Percentiles rank a stretch among this genome's conserved stretches.
phyloP scores from a whole-genome alignment of 1,140 invertebrate genomes.

The Thaumatotibia leucotreta region DNA sequence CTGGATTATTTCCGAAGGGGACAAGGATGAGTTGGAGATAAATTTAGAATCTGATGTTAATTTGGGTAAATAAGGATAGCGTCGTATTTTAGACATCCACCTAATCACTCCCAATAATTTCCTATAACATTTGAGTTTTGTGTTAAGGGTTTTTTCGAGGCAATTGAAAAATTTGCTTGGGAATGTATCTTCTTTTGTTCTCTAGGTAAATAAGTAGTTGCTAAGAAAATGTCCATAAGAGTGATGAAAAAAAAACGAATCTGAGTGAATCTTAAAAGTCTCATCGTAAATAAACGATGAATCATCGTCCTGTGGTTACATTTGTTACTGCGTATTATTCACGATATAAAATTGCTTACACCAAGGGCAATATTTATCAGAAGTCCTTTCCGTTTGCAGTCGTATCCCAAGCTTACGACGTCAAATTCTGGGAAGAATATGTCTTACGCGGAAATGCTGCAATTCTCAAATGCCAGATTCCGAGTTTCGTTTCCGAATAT shows the following conservation, averaged over 20 bases:
- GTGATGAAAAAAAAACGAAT: neutral
- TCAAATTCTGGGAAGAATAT: slow-evolving; percentile 92
- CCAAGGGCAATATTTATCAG: neutral
- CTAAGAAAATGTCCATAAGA: neutral
- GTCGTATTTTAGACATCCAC: neutral
- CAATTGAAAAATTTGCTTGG: no score
- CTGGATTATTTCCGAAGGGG: slow-evolving; percentile 88
- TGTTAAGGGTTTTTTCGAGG: no score
- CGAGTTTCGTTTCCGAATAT: slow-evolving; percentile 92
- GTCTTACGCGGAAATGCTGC: slow-evolving; percentile 91
- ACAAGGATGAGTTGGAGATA: slow-evolving; percentile 52
- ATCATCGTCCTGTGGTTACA: neutral
- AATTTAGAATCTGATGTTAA: slow-evolving; percentile 56
- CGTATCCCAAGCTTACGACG: slow-evolving; percentile 91
- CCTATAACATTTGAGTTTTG: neutral
- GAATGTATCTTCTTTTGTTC: no score
- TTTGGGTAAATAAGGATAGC: slow-evolving; percentile 49
- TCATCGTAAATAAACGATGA: neutral
- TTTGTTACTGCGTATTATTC: neutral
- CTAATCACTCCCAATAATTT: neutral
- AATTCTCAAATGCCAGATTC: slow-evolving; percentile 91
- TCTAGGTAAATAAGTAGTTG: neutral
- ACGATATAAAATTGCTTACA: neutral
- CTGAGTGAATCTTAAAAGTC: neutral
- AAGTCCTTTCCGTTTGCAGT: slow-evolving; percentile 77